Evolutionary conservation across 2,797 vertebrate species (phyloP), one percentile per base, ranked within the genome.

Genomic region (Amblyraja radiata): DNA sequence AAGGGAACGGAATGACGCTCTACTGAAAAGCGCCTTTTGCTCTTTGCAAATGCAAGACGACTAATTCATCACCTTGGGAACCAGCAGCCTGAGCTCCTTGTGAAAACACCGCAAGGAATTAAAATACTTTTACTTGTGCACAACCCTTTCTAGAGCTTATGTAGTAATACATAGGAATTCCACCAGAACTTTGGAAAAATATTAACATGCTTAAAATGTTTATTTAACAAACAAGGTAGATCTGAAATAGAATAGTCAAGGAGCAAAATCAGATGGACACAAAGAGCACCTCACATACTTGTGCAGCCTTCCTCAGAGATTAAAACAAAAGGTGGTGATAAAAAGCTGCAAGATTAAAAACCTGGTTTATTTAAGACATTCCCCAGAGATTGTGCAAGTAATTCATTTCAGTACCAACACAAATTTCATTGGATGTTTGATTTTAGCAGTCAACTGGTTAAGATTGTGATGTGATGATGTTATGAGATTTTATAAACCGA

Each of bases 21-120:
- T 58, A 6, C 46, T 74, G 71, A 76, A 74, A 92, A 76, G 90
- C 39, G 74, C 65, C 90, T 92, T 46, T 76, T 39, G 71, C 90
- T 92, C 73, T 92, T 92, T 58, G 71, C 46, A 54, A 92, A 39
- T 46, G 90, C 36, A 92, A 92, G 16, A 74, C 74, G 73, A 92
- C 90, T 92, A 92, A 92, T 92, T 92, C 73, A 92, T 92, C 90
- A 76, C 90, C 90, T 92, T 92, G 90, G 90, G 90, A 92, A 92
- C 90, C 90, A 92, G 71, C 39, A 28, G 90, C 73, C 90, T 76
- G 90, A 76, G 90, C 39, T 71, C 71, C 90, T 92, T 92, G 71
- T 92, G 90, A 92, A 92, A 76, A 76, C 39, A 54, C 68, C 58
- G 5, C 18, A 3, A 25, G 71, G 46, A 71, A 92, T 92, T 92